Conservation (phyloP, 2,113 vertebrate species). For the Ammodytes marinus region DNA sequence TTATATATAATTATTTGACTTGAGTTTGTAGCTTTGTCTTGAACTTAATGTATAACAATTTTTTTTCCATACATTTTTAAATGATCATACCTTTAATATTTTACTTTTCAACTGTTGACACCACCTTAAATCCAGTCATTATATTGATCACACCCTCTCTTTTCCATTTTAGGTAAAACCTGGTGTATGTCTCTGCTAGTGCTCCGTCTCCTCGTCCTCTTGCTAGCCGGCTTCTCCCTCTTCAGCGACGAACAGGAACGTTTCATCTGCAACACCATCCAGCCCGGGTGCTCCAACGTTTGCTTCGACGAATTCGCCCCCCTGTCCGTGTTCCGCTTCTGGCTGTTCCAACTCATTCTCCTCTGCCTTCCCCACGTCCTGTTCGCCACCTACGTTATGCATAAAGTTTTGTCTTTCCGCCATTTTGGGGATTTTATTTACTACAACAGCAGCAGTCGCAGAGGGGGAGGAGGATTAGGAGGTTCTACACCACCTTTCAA, state of each 20-base stretch:
- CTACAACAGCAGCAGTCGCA: not conserved
- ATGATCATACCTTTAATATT: not conserved
- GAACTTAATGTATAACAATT: too few species aligned
- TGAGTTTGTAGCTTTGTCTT: too few species aligned
- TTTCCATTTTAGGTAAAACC: slow-evolving; percentile 40
- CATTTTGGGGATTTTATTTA: not conserved
- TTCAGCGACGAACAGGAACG: slow-evolving; percentile 68
- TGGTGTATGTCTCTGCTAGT: slow-evolving; percentile 65
- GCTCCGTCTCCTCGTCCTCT: slow-evolving; percentile 31
- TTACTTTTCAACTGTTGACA: not conserved
- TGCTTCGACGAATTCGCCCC: slow-evolving; percentile 58
- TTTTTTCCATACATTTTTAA: too few species aligned
- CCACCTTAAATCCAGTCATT: too few species aligned
- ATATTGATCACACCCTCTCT: not conserved
- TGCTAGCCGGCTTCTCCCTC: slow-evolving; percentile 57
- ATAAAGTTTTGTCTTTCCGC: not conserved
- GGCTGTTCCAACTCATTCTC: slow-evolving; percentile 67
- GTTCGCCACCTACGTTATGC: slow-evolving; percentile 53
- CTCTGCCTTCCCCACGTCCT: slow-evolving; percentile 50
- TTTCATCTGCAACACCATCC: slow-evolving; percentile 67
- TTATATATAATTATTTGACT: too few species aligned
- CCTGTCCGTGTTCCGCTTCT: slow-evolving; percentile 58
- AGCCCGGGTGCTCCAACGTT: slow-evolving; percentile 59
- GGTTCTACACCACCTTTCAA: not conserved
- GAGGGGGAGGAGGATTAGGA: not conserved